phyloP scores from a whole-genome alignment of 2,797 vertebrate genomes.

The Euphonia xanthogaster region DNA sequence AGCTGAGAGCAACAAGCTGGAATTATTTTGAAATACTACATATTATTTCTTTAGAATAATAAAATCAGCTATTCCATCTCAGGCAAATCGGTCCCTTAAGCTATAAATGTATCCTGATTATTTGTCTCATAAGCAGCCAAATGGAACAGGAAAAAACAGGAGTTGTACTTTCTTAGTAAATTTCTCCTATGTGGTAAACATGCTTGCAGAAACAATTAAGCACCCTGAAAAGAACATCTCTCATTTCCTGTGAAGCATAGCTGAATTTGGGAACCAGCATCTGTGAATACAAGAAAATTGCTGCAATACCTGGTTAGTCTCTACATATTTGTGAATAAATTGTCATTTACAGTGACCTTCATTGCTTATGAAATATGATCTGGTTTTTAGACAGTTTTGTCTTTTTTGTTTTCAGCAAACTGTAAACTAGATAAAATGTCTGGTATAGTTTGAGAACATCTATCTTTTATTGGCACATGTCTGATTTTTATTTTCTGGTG shows the following conservation, averaged over 20 bases:
- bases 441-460: not conserved
- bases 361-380: not conserved
- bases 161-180: conserved; percentile 42
- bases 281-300: conserved; percentile 8
- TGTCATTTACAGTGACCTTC: not conserved
- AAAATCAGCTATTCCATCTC: conserved; percentile 44
- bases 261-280: conserved; percentile 20
- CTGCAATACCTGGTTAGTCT: not conserved
- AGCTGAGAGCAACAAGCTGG: conserved; percentile 25
- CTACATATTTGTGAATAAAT: not conserved
- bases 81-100: conserved; percentile 55
- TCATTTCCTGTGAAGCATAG: conserved; percentile 34
- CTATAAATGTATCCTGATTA: conserved; percentile 54
- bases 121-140: conserved; percentile 60
- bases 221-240: conserved; percentile 24
- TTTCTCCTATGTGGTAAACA: conserved; percentile 37
- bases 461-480: not conserved
- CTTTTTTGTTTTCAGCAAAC: not conserved
- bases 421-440: not conserved
- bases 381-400: not conserved
- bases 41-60: conserved; percentile 64
- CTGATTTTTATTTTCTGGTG: not conserved
- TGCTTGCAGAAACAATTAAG: conserved; percentile 60
- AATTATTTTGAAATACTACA: conserved; percentile 49
- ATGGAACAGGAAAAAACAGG: conserved; percentile 24